phyloP scores from a whole-genome alignment of 92 coral and sea anemone species.

The Desmophyllum pertusum region DNA sequence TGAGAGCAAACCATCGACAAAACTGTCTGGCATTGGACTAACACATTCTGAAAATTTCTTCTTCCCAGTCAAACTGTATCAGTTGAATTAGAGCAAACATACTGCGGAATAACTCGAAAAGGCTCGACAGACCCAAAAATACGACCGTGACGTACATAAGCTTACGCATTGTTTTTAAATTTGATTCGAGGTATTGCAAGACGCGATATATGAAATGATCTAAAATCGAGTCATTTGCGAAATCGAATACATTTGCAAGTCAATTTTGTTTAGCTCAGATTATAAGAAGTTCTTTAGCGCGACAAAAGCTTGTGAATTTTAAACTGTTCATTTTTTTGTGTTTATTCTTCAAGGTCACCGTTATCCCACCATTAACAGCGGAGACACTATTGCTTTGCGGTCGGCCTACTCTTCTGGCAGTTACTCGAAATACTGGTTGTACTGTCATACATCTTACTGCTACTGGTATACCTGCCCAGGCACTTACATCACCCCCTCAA shows the following conservation, averaged over 20 bases:
- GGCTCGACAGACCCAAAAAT: too few relatives aligned
- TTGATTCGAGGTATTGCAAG: too few relatives aligned
- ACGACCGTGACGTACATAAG: too few relatives aligned
- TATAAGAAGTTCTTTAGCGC: background rate
- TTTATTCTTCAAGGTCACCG: constrained; percentile 44
- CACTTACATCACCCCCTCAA: constrained; percentile 13
- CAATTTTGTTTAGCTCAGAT: background rate
- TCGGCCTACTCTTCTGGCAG: constrained; percentile 54
- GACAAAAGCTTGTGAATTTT: background rate
- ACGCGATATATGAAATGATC: too few relatives aligned
- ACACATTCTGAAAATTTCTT: too few relatives aligned
- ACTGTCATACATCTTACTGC: constrained; percentile 45
- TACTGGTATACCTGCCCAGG: constrained; percentile 51
- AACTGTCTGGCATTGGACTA: too few relatives aligned
- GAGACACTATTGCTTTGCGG: constrained; percentile 68
- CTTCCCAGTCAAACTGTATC: too few relatives aligned
- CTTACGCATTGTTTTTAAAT: too few relatives aligned
- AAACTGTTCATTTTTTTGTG: background rate
- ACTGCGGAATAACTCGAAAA: too few relatives aligned
- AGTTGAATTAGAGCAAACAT: too few relatives aligned
- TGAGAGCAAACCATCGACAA: too few relatives aligned
- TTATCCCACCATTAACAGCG: constrained; percentile 75
- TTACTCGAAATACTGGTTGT: constrained; percentile 41
- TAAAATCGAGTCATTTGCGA: too few relatives aligned
- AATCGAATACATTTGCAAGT: background rate